These are phyloP conservation scores for Perca flavescens DNA, from an alignment of 2,113 vertebrate genomes.

Conservation along the genomic window DNA sequence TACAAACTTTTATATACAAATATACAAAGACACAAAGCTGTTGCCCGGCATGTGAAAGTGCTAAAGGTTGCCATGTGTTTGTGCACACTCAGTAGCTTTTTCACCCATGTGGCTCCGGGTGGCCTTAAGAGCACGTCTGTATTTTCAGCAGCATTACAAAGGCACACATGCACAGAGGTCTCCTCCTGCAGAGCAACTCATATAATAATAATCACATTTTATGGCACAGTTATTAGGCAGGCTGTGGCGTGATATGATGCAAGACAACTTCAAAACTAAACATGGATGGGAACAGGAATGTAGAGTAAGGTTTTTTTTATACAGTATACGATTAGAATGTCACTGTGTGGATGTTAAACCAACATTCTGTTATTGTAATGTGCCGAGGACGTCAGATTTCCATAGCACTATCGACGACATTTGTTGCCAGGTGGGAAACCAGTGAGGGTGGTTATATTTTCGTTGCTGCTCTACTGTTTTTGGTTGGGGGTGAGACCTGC, in stretches of 20 bases:
- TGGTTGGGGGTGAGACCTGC: not conserved
- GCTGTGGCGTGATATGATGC: constrained; percentile 1
- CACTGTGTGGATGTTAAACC: not conserved
- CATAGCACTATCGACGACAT: not conserved
- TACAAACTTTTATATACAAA: not conserved
- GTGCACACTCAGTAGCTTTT: constrained; percentile 15
- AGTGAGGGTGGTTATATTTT: not conserved
- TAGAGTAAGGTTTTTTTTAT: not conserved
- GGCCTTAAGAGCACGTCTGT: constrained; percentile 19
- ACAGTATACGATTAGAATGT: not conserved
- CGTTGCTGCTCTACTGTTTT: not conserved
- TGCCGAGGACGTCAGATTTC: not conserved
- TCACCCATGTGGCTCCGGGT: constrained; percentile 5
- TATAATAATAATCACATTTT: not conserved
- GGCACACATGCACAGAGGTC: constrained; percentile 24
- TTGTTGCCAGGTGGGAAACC: not conserved
- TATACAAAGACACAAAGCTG: not conserved
- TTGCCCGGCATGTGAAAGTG: not conserved
- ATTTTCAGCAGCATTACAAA: constrained; percentile 56
- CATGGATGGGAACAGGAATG: not conserved
- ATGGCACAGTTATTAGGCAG: constrained; percentile 22
- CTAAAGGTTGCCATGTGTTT: constrained; percentile 10
- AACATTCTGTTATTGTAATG: not conserved
- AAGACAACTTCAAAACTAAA: constrained; percentile 16
- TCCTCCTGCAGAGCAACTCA: constrained; percentile 19